Evolutionary conservation across 2,113 vertebrate species (phyloP).

Genomic region (Phalacrocorax carbo): DNA sequence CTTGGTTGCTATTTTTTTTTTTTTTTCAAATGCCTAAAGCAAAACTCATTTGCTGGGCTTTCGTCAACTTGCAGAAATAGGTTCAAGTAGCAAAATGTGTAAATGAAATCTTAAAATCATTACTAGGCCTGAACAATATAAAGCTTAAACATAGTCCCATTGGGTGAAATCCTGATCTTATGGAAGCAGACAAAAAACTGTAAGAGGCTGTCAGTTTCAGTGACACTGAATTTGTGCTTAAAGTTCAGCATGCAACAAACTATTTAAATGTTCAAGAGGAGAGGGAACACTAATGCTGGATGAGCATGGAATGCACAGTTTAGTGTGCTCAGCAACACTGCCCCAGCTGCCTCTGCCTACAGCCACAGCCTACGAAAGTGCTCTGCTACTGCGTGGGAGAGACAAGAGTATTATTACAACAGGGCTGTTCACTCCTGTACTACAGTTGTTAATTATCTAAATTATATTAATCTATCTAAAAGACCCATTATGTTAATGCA

Average conservation of each 20-base stretch:
- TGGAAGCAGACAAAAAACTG: not conserved
- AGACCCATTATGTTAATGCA: not conserved
- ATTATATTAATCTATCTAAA: not conserved
- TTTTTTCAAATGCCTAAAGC: not conserved
- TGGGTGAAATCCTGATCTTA: not conserved
- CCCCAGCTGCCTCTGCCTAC: not conserved
- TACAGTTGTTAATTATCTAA: not conserved
- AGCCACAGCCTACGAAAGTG: not conserved
- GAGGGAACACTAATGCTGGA: not conserved
- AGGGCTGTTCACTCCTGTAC: not conserved
- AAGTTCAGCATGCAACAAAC: not conserved
- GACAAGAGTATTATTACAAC: not conserved
- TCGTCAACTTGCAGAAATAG: not conserved
- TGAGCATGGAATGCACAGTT: not conserved
- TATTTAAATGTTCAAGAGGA: not conserved
- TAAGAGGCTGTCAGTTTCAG: not conserved
- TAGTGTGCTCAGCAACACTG: not conserved
- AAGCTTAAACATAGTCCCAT: not conserved
- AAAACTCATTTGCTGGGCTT: not conserved
- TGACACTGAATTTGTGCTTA: not conserved
- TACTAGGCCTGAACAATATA: not conserved
- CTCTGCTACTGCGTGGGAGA: fast-evolving
- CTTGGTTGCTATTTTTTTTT: not conserved
- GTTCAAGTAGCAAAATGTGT: not conserved
- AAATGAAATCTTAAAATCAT: not conserved